Percentiles rank a stretch among this genome's conserved stretches.
These are phyloP conservation scores for Cerceris rybyensis DNA, from an alignment of 2,888 invertebrate species.

Conservation along the genomic window DNA sequence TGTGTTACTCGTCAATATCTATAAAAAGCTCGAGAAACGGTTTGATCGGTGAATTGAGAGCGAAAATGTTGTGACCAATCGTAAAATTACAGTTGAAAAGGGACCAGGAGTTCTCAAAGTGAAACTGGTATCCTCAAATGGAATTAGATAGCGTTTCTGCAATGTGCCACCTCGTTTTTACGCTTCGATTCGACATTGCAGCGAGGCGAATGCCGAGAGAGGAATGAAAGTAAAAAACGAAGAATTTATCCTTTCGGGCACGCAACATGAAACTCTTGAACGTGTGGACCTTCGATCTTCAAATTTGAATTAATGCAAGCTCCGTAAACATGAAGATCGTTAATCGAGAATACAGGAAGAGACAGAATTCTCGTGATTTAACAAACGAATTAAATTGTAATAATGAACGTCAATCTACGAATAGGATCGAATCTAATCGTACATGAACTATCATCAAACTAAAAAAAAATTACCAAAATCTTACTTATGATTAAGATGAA, in stretches of 20 bases:
- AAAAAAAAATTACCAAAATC: too few relatives aligned
- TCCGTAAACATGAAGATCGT: slow-evolving; percentile 48
- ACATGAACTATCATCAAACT: not conserved
- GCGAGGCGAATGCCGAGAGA: slow-evolving; percentile 2
- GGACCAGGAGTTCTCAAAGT: not conserved
- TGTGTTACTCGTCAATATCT: not conserved
- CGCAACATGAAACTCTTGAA: slow-evolving; percentile 37
- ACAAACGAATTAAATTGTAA: not conserved
- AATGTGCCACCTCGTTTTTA: slow-evolving; percentile 36
- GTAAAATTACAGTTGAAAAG: slow-evolving; percentile 21
- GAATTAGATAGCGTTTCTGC: slow-evolving; percentile 40
- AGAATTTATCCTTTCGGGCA: slow-evolving; percentile 51
- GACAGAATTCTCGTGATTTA: slow-evolving; percentile 23
- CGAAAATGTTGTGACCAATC: not conserved
- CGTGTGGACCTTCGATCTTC: slow-evolving; percentile 39
- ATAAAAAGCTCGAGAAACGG: not conserved
- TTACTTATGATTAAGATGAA: too few relatives aligned
- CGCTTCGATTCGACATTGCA: slow-evolving; percentile 29
- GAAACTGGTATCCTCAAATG: slow-evolving; percentile 27
- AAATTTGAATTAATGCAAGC: slow-evolving; percentile 61
- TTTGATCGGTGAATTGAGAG: not conserved
- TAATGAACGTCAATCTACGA: not conserved
- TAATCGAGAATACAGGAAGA: slow-evolving; percentile 52
- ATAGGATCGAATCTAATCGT: not conserved
- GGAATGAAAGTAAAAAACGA: slow-evolving; percentile 43